A percentile compares a stretch with the other conserved stretches of the same genome.
phyloP scores from a whole-genome alignment of 2,888 invertebrate genomes.

The Thera britannica region DNA sequence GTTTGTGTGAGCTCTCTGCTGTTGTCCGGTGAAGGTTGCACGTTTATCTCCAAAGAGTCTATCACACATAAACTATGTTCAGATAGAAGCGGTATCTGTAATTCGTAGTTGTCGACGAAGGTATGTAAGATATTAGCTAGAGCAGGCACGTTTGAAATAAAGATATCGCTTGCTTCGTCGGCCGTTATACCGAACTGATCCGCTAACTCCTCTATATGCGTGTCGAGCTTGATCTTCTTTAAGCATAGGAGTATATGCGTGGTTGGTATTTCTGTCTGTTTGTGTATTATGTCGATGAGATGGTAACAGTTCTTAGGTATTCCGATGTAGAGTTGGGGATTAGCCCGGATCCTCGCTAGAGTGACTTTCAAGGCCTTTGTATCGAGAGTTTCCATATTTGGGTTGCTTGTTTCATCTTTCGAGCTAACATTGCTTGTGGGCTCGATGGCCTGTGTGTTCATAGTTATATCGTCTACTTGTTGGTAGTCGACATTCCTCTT shows the following conservation, averaged over 20 bases:
- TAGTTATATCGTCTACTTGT: no score
- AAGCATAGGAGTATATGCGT: constrained; percentile 9
- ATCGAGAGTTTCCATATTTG: background rate
- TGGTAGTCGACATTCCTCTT: no score
- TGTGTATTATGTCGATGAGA: constrained; percentile 3
- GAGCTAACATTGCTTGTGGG: background rate
- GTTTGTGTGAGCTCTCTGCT: constrained; percentile 7
- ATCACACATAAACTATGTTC: background rate
- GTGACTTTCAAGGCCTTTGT: constrained; percentile 7
- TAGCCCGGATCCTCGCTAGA: constrained; percentile 3
- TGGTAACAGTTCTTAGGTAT: constrained; percentile 14
- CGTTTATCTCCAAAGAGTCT: constrained; percentile 9
- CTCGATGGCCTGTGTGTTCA: background rate
- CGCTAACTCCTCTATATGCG: constrained; percentile 13
- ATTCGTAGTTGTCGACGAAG: constrained; percentile 1
- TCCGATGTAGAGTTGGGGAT: constrained; percentile 18
- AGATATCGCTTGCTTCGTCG: constrained; percentile 1
- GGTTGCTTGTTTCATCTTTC: background rate
- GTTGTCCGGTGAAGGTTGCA: background rate
- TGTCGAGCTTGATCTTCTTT: constrained; percentile 13
- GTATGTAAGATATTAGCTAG: constrained; percentile 1
- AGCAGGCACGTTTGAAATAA: background rate
- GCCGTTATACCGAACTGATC: constrained; percentile 9
- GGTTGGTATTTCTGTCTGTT: constrained; percentile 1
- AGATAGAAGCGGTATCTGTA: background rate